Conservation (phyloP, 2,113 vertebrate species). For the Myanophis thanlyinensis region DNA sequence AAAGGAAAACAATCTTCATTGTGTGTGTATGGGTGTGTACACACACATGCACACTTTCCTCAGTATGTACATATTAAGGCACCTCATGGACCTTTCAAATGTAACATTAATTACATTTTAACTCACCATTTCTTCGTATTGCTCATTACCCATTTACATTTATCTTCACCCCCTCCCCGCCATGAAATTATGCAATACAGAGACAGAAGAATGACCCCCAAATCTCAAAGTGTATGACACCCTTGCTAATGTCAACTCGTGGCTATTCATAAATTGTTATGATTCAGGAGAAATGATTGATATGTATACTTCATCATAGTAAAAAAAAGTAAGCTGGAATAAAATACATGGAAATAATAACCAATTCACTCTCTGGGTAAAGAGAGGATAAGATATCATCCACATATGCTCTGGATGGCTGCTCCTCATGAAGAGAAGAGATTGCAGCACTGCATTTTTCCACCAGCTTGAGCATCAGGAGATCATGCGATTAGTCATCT, state of each 20-base stretch:
- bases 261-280: not conserved
- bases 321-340: not conserved
- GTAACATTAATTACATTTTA: not conserved
- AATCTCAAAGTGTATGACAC: not conserved
- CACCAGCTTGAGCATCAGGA: not conserved
- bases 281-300: not conserved
- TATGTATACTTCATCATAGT: not conserved
- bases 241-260: not conserved
- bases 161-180: not conserved
- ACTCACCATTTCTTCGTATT: not conserved
- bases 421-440: not conserved
- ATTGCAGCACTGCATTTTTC: not conserved
- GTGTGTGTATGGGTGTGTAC: no score
- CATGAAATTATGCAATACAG: not conserved
- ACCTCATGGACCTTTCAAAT: not conserved
- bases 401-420: not conserved
- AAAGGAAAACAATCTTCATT: not conserved
- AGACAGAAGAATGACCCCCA: not conserved
- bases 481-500: not conserved
- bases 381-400: not conserved
- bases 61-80: not conserved
- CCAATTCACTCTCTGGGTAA: not conserved
- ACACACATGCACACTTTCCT: not conserved
- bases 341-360: not conserved
- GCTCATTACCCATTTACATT: not conserved